Evolutionary conservation across 2,888 invertebrate species (phyloP).

Genomic region (Bembecia ichneumoniformis): DNA sequence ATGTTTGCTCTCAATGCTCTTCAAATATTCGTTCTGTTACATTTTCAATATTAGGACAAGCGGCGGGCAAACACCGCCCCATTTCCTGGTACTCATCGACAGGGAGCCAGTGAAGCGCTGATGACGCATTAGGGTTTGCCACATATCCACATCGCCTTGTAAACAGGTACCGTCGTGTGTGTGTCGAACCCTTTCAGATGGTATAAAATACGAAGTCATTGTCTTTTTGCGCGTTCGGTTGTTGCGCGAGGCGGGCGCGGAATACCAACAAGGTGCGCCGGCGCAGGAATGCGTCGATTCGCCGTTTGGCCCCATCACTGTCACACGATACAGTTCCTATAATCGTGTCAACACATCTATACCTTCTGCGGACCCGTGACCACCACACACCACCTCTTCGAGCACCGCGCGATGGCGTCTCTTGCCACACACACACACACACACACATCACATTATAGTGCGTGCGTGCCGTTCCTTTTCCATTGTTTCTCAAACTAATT

Average conservation of each 20-base stretch:
- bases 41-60: conserved; percentile 27
- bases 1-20: conserved; percentile 8
- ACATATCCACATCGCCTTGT: too few species aligned
- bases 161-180: too few species aligned
- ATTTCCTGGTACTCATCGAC: conserved; percentile 14
- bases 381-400: conserved; percentile 9
- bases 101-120: conserved; percentile 1
- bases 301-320: conserved; percentile 20
- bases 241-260: conserved; percentile 44
- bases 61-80: conserved; percentile 19
- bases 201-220: conserved; percentile 63
- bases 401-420: conserved; percentile 1
- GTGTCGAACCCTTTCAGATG: conserved; percentile 54
- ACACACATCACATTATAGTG: too few species aligned
- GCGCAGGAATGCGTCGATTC: conserved; percentile 30
- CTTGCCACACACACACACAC: too few species aligned
- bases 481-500: neutral
- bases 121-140: neutral
- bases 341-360: too few species aligned
- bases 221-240: conserved; percentile 59
- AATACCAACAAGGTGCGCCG: conserved; percentile 53
- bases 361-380: too few species aligned
- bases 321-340: conserved; percentile 9
- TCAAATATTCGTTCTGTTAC: conserved; percentile 21
- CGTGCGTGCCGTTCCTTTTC: neutral